phyloP scores from a whole-genome alignment of 2,888 invertebrate genomes.

The Perdita meconis region DNA sequence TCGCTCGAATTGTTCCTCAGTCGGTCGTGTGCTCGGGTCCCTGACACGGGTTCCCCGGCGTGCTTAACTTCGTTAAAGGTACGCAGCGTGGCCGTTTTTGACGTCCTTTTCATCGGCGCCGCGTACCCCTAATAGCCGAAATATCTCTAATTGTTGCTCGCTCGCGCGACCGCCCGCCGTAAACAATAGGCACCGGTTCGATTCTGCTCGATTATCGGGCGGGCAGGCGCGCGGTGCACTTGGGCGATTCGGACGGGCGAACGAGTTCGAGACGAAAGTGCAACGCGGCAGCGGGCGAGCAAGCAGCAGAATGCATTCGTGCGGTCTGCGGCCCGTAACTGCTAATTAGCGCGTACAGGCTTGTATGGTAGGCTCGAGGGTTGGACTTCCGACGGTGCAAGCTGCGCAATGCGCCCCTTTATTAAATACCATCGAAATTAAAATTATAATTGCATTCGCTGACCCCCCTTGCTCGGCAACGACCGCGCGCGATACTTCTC shows the following conservation, averaged over 20 bases:
- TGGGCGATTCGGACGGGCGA: conserved; percentile 18
- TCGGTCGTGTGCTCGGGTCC: conserved; percentile 44
- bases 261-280: conserved; percentile 64
- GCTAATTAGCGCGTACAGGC: conserved; percentile 80
- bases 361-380: conserved; percentile 68
- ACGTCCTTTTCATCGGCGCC: too few species aligned
- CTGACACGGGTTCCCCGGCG: conserved; percentile 15
- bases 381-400: conserved; percentile 66
- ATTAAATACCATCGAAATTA: conserved; percentile 84
- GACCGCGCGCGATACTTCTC: conserved; percentile 68
- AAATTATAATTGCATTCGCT: conserved; percentile 84
- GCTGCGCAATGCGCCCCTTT: conserved; percentile 80
- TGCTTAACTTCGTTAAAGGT: conserved; percentile 29
- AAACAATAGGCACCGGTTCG: background rate
- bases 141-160: background rate
- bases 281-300: conserved; percentile 60
- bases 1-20: conserved; percentile 34
- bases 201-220: conserved; percentile 12
- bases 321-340: conserved; percentile 75
- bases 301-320: conserved; percentile 71
- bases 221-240: conserved; percentile 19
- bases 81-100: conserved; percentile 8
- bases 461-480: conserved; percentile 70
- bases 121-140: background rate
- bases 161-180: background rate